Evolutionary conservation across 2,113 vertebrate species (phyloP).

Genomic region (Herpetotheres cachinnans): DNA sequence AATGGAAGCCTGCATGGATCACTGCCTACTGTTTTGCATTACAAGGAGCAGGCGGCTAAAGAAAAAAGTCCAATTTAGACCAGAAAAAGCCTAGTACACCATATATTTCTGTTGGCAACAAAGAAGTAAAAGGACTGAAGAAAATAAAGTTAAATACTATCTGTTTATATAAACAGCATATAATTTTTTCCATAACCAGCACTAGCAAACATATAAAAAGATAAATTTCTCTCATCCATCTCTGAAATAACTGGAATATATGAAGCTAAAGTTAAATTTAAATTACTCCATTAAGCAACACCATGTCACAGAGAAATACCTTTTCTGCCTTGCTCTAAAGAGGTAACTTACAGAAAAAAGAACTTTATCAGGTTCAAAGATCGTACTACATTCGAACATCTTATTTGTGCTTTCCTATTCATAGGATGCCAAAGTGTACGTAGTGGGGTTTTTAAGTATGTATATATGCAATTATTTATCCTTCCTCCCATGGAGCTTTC

Average conservation of each 20-base stretch:
- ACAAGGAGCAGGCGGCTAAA: constrained; percentile 62
- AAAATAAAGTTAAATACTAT: constrained; percentile 64
- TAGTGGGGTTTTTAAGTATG: background rate
- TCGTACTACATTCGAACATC: background rate
- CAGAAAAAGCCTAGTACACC: constrained; percentile 12
- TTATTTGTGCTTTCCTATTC: background rate
- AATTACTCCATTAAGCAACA: constrained; percentile 49
- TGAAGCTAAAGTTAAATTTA: constrained; percentile 27
- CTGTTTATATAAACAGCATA: constrained; percentile 48
- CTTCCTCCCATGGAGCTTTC: background rate
- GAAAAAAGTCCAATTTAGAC: constrained; percentile 60
- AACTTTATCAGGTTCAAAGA: background rate
- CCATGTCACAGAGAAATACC: background rate
- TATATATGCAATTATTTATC: background rate
- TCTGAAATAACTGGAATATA: constrained; percentile 9
- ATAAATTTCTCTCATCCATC: constrained; percentile 31
- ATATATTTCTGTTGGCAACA: constrained; percentile 48
- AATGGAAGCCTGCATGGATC: constrained; percentile 78
- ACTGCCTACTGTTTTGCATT: constrained; percentile 72
- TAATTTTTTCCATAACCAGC: constrained; percentile 38
- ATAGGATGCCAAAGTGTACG: background rate
- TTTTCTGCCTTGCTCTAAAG: background rate
- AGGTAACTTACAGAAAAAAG: no score
- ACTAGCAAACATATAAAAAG: constrained; percentile 37
- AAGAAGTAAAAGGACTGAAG: constrained; percentile 39